Evolutionary conservation across 2,113 vertebrate species (phyloP).

Genomic region (Bujurquina vittata): DNA sequence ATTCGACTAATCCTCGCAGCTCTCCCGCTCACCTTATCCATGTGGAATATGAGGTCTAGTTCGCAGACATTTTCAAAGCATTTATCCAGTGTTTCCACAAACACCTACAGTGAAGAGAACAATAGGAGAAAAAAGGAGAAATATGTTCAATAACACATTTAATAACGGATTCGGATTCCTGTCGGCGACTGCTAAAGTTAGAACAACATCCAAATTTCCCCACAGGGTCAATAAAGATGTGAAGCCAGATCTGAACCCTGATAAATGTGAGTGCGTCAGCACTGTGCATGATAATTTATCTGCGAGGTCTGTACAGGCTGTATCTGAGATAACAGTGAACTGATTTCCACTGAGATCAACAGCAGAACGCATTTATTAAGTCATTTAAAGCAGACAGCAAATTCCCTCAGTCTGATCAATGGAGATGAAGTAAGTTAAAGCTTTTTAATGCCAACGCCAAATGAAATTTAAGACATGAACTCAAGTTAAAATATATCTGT

Average conservation of each 20-base stretch:
- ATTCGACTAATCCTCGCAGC: background rate
- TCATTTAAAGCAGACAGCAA: background rate
- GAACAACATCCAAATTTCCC: background rate
- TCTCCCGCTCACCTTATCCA: slow-evolving; percentile 87
- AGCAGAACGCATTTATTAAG: background rate
- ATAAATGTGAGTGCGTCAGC: background rate
- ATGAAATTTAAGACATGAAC: fast-evolving
- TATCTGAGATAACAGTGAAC: background rate
- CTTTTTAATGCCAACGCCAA: background rate
- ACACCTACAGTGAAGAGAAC: slow-evolving; percentile 81
- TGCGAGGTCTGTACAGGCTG: background rate
- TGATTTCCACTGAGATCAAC: background rate
- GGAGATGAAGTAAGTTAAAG: background rate
- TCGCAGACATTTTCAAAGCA: slow-evolving; percentile 97
- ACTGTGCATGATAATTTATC: background rate
- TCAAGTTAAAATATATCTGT: background rate
- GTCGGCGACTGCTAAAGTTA: background rate
- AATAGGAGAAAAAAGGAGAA: background rate
- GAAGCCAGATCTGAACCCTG: background rate
- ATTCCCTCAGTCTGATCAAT: background rate
- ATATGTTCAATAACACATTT: background rate
- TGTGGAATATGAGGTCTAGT: slow-evolving; percentile 95
- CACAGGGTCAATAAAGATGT: background rate
- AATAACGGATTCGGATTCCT: background rate
- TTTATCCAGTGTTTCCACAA: slow-evolving; percentile 95